These are phyloP conservation scores for Drosophila engyochracea DNA, from an alignment of 2,888 invertebrate species.

Conservation along the genomic window DNA sequence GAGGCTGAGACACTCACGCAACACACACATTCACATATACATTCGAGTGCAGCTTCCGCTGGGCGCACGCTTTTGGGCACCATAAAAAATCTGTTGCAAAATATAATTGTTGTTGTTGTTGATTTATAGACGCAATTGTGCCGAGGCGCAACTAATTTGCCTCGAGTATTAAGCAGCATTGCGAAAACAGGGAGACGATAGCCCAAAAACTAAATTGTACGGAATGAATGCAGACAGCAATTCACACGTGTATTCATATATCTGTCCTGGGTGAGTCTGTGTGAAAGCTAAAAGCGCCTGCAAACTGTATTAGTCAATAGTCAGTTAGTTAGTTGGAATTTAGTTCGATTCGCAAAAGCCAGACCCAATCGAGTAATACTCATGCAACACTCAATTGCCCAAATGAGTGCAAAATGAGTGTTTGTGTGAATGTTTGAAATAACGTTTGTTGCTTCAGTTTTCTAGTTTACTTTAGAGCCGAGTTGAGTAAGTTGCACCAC, in stretches of 20 bases:
- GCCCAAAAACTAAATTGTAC: background rate
- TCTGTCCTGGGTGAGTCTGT: background rate
- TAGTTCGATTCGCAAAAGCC: background rate
- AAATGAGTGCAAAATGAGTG: background rate
- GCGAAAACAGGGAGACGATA: slow-evolving; percentile 34
- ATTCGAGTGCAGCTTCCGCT: slow-evolving; percentile 33
- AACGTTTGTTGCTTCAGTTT: background rate
- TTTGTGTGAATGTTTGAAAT: background rate
- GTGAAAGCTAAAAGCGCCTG: background rate
- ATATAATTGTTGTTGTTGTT: slow-evolving; percentile 42
- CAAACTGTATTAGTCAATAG: background rate
- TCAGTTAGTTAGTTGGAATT: background rate
- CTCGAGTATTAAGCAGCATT: slow-evolving; percentile 69
- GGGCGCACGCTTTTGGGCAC: slow-evolving; percentile 53
- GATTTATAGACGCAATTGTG: slow-evolving; percentile 71
- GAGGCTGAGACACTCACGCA: slow-evolving; percentile 1
- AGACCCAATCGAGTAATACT: background rate
- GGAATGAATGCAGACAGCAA: background rate
- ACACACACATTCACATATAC: background rate
- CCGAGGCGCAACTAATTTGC: slow-evolving; percentile 75
- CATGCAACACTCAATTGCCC: background rate
- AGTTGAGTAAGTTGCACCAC: background rate
- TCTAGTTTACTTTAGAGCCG: background rate
- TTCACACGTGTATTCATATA: background rate
- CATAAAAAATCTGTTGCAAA: slow-evolving; percentile 72